phyloP scores from a whole-genome alignment of 64 coral and sea anemone species.

The Anthopleura sola region DNA sequence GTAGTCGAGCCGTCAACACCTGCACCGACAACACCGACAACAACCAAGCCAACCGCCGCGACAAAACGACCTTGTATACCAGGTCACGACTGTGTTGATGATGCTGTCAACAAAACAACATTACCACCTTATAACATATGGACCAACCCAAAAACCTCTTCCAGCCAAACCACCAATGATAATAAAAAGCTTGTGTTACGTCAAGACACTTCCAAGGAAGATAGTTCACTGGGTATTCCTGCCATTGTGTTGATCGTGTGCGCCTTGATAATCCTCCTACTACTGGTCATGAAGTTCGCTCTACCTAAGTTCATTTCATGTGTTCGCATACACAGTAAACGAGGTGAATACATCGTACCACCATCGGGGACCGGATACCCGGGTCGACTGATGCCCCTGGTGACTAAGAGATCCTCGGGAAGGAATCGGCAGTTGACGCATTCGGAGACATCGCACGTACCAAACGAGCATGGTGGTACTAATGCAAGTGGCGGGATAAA shows the following conservation, averaged over 20 bases:
- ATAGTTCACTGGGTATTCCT: background rate
- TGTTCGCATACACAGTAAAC: constrained; percentile 83
- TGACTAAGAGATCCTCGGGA: constrained; percentile 36
- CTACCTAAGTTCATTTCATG: constrained; percentile 64
- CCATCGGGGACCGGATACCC: constrained; percentile 55
- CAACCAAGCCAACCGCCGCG: background rate
- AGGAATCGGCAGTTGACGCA: constrained; percentile 45
- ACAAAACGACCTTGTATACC: background rate
- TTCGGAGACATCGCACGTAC: background rate
- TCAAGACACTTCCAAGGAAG: background rate
- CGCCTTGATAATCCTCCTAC: constrained; percentile 52
- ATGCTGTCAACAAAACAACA: background rate
- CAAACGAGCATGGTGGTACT: constrained; percentile 28
- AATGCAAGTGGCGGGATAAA: constrained; percentile 39
- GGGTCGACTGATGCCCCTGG: constrained; percentile 58
- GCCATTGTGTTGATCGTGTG: constrained; percentile 70
- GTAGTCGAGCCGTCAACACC: constrained; percentile 13
- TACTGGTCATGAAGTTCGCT: constrained; percentile 55
- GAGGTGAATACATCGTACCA: constrained; percentile 85
- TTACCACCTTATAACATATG: background rate
- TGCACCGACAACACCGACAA: background rate
- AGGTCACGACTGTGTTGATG: background rate
- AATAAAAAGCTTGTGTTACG: background rate
- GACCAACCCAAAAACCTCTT: background rate
- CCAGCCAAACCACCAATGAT: background rate